phyloP scores from a whole-genome alignment of 2,797 vertebrate genomes.

The Xenops minutus region DNA sequence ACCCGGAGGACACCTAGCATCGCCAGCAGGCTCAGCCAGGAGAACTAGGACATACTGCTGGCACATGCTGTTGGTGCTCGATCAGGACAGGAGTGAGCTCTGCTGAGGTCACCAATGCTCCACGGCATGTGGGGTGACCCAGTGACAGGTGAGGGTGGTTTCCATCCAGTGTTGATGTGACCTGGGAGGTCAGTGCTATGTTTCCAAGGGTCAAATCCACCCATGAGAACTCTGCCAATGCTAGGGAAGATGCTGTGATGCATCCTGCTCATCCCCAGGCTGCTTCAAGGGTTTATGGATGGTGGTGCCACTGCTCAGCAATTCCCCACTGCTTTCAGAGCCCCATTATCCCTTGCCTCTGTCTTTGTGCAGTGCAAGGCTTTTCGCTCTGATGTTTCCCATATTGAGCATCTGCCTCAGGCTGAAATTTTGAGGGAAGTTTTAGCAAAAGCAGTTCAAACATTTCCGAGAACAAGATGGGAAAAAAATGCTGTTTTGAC shows the following conservation, averaged over 20 bases:
- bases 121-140: fast-evolving
- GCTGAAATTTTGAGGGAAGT: slow-evolving; percentile 32
- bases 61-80: not conserved
- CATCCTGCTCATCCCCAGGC: not conserved
- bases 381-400: not conserved
- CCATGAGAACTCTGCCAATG: fast-evolving
- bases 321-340: not conserved
- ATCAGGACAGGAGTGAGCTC: not conserved
- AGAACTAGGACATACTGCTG: not conserved
- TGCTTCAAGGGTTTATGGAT: not conserved
- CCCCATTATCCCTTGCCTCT: not conserved
- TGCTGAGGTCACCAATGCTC: not conserved
- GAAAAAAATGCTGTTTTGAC: slow-evolving; percentile 2
- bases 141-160: not conserved
- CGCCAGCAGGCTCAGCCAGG: not conserved
- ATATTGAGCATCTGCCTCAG: not conserved
- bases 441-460: not conserved
- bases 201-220: not conserved
- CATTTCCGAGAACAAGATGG: not conserved
- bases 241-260: not conserved
- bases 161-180: fast-evolving
- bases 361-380: not conserved
- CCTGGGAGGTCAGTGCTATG: fast-evolving
- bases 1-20: fast-evolving
- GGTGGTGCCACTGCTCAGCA: not conserved